These are phyloP conservation scores for Leucopsar rothschildi DNA, from an alignment of 2,113 vertebrate genomes.

Conservation along the genomic window DNA sequence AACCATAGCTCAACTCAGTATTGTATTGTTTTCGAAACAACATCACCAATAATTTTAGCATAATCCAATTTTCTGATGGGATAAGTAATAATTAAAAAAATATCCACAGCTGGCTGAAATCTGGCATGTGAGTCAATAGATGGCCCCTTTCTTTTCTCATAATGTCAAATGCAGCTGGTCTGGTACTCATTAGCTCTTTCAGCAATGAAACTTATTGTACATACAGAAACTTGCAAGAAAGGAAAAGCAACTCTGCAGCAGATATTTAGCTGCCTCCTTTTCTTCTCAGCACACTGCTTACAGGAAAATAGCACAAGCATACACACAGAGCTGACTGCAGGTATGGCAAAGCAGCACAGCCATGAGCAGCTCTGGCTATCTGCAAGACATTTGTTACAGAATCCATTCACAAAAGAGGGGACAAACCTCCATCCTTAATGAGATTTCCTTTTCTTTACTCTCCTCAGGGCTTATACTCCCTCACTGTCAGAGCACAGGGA, in stretches of 20 bases:
- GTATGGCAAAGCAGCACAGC: not conserved
- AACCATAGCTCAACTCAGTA: not conserved
- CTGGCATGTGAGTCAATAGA: slow-evolving; percentile 16
- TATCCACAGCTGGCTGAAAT: slow-evolving; percentile 48
- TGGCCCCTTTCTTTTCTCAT: slow-evolving; percentile 24
- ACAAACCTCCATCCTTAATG: not conserved
- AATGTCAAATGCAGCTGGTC: slow-evolving; percentile 45
- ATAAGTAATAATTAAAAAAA: slow-evolving; percentile 41
- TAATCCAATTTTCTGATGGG: slow-evolving; percentile 49
- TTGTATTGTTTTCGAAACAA: not conserved
- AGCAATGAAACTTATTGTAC: not conserved
- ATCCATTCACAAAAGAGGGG: not conserved
- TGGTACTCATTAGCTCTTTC: slow-evolving; percentile 56
- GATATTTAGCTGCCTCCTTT: not conserved
- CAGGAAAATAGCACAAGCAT: not conserved
- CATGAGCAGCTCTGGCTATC: not conserved
- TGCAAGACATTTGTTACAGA: not conserved
- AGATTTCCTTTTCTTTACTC: slow-evolving; percentile 6
- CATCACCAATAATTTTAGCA: not conserved
- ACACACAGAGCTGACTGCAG: not conserved
- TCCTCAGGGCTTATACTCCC: not conserved
- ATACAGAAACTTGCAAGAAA: slow-evolving; percentile 23
- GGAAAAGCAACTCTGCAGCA: slow-evolving; percentile 3
- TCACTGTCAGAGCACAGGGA: not conserved
- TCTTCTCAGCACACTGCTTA: not conserved